Evolutionary conservation across 2,888 invertebrate genomes (phyloP), one percentile per base, ranked within the genome.

Genomic region (Agriopis aurantiaria): DNA sequence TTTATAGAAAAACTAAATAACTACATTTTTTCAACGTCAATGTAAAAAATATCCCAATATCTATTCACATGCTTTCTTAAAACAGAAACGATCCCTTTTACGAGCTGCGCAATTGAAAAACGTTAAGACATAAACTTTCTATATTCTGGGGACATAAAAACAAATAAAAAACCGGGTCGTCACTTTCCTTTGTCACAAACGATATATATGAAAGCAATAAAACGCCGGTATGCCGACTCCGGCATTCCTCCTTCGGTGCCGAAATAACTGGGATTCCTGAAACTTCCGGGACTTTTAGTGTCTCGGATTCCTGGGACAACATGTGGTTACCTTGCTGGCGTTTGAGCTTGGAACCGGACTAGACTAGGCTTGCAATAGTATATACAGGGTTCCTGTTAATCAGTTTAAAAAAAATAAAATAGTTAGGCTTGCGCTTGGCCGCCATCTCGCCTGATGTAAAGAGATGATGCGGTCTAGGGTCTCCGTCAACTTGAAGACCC

Each of bases 281-380:
- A 87, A 88, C 85, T 88, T 86, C 82, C 83, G 79, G 69, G 85
- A 89, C 85, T 87, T 90, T 90, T 87, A 87, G 82, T 84, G 84
- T 86, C 83, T 85, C 82, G 85, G 81, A 90, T 90, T 85, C 88
- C 86, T 72, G 78, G 71, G 69, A 76, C 79, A 79, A 78, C 82
- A 84, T 88, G 87, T 85, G 87, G 89, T 88, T 76, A 78, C 71
- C 68, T 41, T 53, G 46, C 14, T 51, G 51, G 51, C 61, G 64
- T 60, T 59, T 12, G 23, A 58, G 46, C 52, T 65, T 46, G 59
- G 63, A 55, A 64, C 48, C 7, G 43, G 53, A 55, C 55, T 65
- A 23, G 23, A 60, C 41, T 59, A 3, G 3, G 2, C 23, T 4
- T n/a, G n/a, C n/a, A n/a, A n/a, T n/a, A n/a, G n/a, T n/a, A n/a